Evolutionary conservation across 92 coral and sea anemone species (phyloP), one percentile per base, ranked within the genome.

Genomic region (Paramuricea clavata): DNA sequence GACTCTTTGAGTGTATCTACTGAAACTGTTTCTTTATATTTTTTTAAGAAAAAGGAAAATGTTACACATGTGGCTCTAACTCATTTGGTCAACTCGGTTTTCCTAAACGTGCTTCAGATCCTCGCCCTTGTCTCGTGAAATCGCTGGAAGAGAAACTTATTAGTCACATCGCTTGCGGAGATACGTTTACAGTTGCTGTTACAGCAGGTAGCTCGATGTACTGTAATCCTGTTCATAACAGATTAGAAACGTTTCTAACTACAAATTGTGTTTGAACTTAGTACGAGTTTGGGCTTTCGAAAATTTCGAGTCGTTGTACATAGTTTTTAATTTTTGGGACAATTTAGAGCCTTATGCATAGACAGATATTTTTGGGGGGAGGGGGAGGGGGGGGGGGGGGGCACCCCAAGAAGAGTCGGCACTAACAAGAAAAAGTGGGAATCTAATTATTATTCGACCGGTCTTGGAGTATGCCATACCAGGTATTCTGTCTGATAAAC

Each of bases 61-160:
- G 93, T 67, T 92, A 82, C 78, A 92, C 99, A 17, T 96, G 93
- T 77, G 99, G 99, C 6, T 96, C 99, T 42, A 96, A 96, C 79
- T 94, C 98, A 17, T 96, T 94, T 88, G 99, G 99, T 22, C 98
- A 96, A 86, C 99, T 96, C 23, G 99, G 99, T n/a, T 96, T 91
- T 35, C 92, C 86, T 19, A 89, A 95, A 11, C 88, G 80, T 39
- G 95, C 85, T 47, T 19, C 83, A 5, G 82, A 87, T 6, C 89
- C 93, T 5, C 35, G 23, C 21, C 99, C 99, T 22, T 95, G 84
- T 81, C 78, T 93, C 4, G 95, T 96, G 10, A 76, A 93, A 69
- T 86, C 93, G 30, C 91, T 94, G 25, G 87, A 90, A 43, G 81
- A 87, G 78, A 81, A 91, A 68, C 71, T 74, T 41, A 69, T 96